Percentiles rank a stretch among this genome's conserved stretches.
Evolutionary conservation across 2,113 vertebrate species (phyloP).

Genomic region (Mandrillus leucophaeus): DNA sequence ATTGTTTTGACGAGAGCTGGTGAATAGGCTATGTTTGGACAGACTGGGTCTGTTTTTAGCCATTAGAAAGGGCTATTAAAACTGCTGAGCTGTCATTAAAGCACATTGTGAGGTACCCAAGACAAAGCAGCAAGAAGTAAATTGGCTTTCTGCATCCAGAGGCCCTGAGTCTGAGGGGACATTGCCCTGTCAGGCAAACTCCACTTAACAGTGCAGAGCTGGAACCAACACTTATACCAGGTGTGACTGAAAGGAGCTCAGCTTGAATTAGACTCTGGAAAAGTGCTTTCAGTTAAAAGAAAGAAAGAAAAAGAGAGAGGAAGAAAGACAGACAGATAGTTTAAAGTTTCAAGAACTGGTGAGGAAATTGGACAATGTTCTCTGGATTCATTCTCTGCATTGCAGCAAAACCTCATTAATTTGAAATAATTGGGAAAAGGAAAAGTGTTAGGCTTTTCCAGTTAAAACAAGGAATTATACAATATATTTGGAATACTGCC

Average conservation of each 20-base stretch:
- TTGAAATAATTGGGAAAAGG: constrained; percentile 53
- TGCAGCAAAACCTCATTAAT: constrained; percentile 51
- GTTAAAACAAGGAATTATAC: constrained; percentile 47
- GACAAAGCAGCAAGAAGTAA: constrained; percentile 65
- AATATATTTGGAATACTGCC: constrained; percentile 60
- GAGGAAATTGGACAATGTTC: neutral
- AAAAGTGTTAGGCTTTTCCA: constrained; percentile 25
- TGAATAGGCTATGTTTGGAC: constrained; percentile 78
- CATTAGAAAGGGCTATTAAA: constrained; percentile 74
- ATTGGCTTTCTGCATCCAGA: constrained; percentile 68
- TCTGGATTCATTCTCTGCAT: neutral
- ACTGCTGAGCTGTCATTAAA: constrained; percentile 70
- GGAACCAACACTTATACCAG: neutral
- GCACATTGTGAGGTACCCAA: constrained; percentile 50
- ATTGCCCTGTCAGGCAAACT: neutral
- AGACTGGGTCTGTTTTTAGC: constrained; percentile 74
- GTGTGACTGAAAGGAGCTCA: neutral
- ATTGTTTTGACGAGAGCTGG: constrained; percentile 76
- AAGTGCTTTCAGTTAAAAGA: neutral
- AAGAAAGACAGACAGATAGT: neutral
- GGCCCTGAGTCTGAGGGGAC: constrained; percentile 15
- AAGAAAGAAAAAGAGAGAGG: neutral
- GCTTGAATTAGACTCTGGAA: constrained; percentile 25
- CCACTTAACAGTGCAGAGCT: neutral
- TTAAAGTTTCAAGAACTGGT: neutral